Base-by-base conservation (phyloP, 2,888 invertebrate genomes). In the Drosophila kuntzei region DNA sequence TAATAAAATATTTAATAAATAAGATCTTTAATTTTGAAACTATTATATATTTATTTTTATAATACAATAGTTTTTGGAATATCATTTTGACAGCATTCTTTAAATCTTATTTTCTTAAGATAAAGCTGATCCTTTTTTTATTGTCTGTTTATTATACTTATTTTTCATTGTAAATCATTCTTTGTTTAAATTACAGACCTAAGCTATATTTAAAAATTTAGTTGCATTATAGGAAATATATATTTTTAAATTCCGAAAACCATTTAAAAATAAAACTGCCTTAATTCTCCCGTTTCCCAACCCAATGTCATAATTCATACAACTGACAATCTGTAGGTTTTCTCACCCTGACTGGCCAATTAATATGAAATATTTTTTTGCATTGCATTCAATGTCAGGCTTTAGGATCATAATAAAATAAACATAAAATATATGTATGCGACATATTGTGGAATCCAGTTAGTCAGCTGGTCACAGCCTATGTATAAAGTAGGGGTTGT, bases 401-500 rank as follows among this genome's bases (percentile, higher is more conserved):
- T 43, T 36, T 36, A 32, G 67, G 51, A 66, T 67, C 53, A 59
- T 39, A 50, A 69, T 58, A 39, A 57, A 64, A 43, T 51, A 34
- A 9, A n/a, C 8, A 36, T 25, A 29, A 29, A 41, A 36, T 63
- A 12, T 57, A 36, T 49, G 16, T 27, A 27, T 61, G 71, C 66
- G 58, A 67, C 58, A 51, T 39, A 49, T 14, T 71, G 27, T 59
- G 29, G 59, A 68, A 84, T 76, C 68, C 76, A 76, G 77, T 82
- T 73, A 69, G 82, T 79, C 79, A 81, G 82, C 76, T 67, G 63
- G 64, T 51, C 62, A 71, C 41, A 71, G 57, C n/a, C n/a, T 65
- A 39, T 8, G 60, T 64, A 12, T 44, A 39, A 61, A 47, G 27
- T 36, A 41, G 72, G 83, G 79, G 47, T 61, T 58, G 41, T 27